Evolutionary conservation across 2,888 invertebrate genomes (phyloP), one percentile per base, ranked within the genome.

Genomic region (Polydrusus tereticollis): DNA sequence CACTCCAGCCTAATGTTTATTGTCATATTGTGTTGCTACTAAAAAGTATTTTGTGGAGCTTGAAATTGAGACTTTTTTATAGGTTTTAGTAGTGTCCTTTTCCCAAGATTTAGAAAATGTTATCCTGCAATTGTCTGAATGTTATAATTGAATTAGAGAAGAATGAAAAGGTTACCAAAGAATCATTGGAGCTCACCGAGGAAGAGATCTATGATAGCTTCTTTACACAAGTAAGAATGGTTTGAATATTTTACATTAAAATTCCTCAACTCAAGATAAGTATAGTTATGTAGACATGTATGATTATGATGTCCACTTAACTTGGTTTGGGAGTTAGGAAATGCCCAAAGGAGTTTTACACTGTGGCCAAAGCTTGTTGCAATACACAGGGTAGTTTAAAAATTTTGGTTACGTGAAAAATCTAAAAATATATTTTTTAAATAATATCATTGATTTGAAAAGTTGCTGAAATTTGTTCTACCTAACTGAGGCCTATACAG

Each of bases 101-200:
- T 45, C 36, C 5, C 2, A 7, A 58, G 58, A 52, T 43, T 52
- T 33, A n/a, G 23, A 87, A 80, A 80, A 89, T 89, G 89, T 87
- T 90, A 83, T 89, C 91, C 82, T 94, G 94, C 87, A 91, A 92
- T 87, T 94, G 94, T 86, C 86, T 93, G 81, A 94, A 94, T 87
- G 88, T 93, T 80, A 87, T 88, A 78, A 87, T 92, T 78, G 89
- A 89, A 85, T 87, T 90, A 81, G 88, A 88, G 83, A 82, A 86
- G 77, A 85, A 87, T 80, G 87, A 87, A 80, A 87, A 87, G 83
- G 85, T 89, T 81, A 88, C 88, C 81, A 82, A 88, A 78, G 87
- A 87, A 77, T 87, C 87, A 82, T 83, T 90, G 82, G 88, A 88
- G 80, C 83, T 92, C 82, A 86, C 88, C 81, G 85, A 87, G 76